Evolutionary conservation across 2,797 vertebrate species (phyloP).

Genomic region (Neostethus bicornis): DNA sequence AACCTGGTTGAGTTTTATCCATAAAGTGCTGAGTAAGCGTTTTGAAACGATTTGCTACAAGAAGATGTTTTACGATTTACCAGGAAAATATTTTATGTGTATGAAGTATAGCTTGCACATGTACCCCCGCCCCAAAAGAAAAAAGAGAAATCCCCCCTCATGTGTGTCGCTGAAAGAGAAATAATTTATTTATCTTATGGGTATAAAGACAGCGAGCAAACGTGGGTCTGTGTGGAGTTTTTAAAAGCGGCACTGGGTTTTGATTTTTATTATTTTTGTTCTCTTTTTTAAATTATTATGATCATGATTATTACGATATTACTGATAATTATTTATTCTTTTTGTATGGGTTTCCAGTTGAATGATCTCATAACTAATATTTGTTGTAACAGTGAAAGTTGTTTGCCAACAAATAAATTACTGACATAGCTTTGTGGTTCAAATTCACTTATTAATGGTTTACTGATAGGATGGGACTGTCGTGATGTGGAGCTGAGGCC

Average conservation of each 20-base stretch:
- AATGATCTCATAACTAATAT: conserved; percentile 99
- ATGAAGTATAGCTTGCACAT: conserved; percentile 82
- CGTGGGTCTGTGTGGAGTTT: conserved; percentile 62
- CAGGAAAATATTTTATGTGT: conserved; percentile 63
- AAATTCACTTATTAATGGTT: no score
- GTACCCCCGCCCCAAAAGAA: conserved; percentile 59
- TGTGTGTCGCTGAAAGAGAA: conserved; percentile 71
- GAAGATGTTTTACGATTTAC: conserved; percentile 79
- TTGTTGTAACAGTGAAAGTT: conserved; percentile 99
- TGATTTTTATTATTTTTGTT: conserved; percentile 64
- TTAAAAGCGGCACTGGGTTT: conserved; percentile 77
- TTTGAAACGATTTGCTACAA: no score
- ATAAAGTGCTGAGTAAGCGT: no score
- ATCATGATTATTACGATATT: conserved; percentile 84
- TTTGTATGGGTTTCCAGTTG: conserved; percentile 97
- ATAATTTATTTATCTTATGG: conserved; percentile 92
- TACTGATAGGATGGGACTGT: no score
- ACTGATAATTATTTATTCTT: conserved; percentile 95
- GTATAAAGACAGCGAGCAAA: conserved; percentile 69
- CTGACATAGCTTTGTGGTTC: conserved; percentile 89
- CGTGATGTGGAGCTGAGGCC: no score
- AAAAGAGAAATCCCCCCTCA: conserved; percentile 37
- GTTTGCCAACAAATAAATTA: conserved; percentile 99
- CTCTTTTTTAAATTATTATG: conserved; percentile 78
- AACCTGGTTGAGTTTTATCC: conserved; percentile 28